Evolutionary conservation across 2,888 invertebrate species (phyloP).

Genomic region (Himalopsyche kuldschensis): DNA sequence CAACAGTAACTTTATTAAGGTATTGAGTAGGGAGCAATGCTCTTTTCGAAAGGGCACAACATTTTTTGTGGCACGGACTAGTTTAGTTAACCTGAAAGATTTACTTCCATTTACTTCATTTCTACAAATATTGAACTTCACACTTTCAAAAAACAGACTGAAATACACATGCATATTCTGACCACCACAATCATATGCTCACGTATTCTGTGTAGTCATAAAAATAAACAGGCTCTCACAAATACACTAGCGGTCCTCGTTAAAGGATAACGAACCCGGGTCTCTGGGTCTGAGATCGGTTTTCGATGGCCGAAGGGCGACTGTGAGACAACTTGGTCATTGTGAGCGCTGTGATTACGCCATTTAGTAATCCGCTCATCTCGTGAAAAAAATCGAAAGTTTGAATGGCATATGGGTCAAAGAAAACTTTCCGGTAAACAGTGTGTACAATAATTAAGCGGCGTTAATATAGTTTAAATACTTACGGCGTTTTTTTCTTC

Average conservation of each 20-base stretch:
- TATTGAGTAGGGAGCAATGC: too few relatives aligned
- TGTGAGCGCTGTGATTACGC: neutral
- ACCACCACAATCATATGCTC: neutral
- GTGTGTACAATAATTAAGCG: too few relatives aligned
- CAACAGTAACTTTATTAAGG: too few relatives aligned
- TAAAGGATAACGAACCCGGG: neutral
- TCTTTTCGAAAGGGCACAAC: too few relatives aligned
- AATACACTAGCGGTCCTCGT: neutral
- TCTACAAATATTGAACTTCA: neutral
- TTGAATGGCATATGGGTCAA: too few relatives aligned
- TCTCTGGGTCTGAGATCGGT: neutral
- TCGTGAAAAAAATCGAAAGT: too few relatives aligned
- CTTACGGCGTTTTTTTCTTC: too few relatives aligned
- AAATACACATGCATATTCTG: neutral
- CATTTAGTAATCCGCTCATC: too few relatives aligned
- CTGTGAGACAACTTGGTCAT: neutral
- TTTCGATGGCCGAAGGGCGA: neutral
- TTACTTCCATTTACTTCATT: neutral
- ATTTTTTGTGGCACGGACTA: too few relatives aligned
- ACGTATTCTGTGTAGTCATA: neutral
- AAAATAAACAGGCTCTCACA: neutral
- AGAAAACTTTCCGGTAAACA: too few relatives aligned
- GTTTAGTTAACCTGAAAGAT: too few relatives aligned
- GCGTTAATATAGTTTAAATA: too few relatives aligned
- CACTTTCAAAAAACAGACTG: neutral